Base-by-base conservation (phyloP, 2,888 invertebrate species). In the Melangyna quadrimaculata region DNA sequence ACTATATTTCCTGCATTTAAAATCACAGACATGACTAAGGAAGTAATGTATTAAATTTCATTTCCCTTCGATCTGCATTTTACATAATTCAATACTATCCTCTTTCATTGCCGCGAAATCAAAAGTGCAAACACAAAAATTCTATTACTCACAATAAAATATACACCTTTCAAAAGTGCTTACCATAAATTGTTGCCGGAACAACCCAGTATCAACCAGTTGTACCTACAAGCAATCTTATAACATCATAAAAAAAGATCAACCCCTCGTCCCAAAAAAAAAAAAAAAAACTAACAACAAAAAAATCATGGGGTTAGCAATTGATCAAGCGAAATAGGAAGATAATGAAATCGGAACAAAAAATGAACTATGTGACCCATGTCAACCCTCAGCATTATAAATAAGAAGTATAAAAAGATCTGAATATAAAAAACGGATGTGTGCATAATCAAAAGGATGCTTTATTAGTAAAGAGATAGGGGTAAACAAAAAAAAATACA, bases 401-500 rank as follows among this genome's bases (percentile, higher is more conserved):
- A 86, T 86, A 81, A 86, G 81, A 77, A 70, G 5, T 22, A 74
- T 65, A 81, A 86, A 77, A 81, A 78, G 86, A 86, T 86, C 78
- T 86, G 81, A 78, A 86, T 81, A 80, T 86, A 86, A 86, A 86
- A 86, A 86, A 78, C 86, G 86, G 81, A 86, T 86, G 78, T 86
- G 78, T 86, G 86, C 86, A 81, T 81, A 86, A 67, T 81, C 78
- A 86, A 81, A 74, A 86, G 77, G 86, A 86, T 86, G 80, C 65
- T 86, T 86, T 86, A 81, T 81, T 86, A 78, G 63, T 70, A 63
- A 32, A 70, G 48, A 37, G 86, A 86, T 86, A 86, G 86, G 86
- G 86, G 86, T 86, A 86, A 81, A 51, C 22, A n/a, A 63, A 19
- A 32, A 17, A 53, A 8, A 43, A 4, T 14, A 45, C 12, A 22